Evolutionary conservation across 2,888 invertebrate genomes (phyloP).

Genomic region (Saturnia pavonia): DNA sequence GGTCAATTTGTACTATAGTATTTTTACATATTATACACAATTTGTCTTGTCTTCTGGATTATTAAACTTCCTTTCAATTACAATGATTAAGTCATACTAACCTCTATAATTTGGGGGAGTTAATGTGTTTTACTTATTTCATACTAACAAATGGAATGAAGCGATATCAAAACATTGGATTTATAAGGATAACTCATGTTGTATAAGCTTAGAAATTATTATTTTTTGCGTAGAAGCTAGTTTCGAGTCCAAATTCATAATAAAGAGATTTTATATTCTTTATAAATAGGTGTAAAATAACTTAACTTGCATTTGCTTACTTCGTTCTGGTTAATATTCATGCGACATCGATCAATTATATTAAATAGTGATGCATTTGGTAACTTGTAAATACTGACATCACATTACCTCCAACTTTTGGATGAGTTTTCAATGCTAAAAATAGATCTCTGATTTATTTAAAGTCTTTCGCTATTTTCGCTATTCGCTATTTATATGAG

Average conservation of each 20-base stretch:
- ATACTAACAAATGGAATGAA: neutral
- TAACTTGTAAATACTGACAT: neutral
- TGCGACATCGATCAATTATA: neutral
- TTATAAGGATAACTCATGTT: neutral
- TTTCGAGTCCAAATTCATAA: neutral
- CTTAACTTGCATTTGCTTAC: neutral
- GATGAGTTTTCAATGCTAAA: too few species aligned
- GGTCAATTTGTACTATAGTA: too few species aligned
- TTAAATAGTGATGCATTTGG: neutral
- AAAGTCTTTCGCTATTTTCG: too few species aligned
- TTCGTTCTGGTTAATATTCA: neutral
- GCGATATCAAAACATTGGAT: neutral
- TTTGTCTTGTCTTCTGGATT: neutral
- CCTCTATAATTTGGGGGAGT: neutral
- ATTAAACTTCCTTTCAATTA: neutral
- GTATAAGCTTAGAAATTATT: neutral
- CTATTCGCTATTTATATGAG: too few species aligned
- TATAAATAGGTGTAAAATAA: too few species aligned
- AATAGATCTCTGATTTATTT: too few species aligned
- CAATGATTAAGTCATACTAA: neutral
- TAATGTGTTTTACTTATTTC: neutral
- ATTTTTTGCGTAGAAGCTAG: neutral
- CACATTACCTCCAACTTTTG: neutral
- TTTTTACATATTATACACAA: neutral
- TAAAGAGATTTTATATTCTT: too few species aligned